These are phyloP conservation scores for Temnothorax curvispinosus DNA, from an alignment of 1,140 invertebrate species.

Conservation along the genomic window DNA sequence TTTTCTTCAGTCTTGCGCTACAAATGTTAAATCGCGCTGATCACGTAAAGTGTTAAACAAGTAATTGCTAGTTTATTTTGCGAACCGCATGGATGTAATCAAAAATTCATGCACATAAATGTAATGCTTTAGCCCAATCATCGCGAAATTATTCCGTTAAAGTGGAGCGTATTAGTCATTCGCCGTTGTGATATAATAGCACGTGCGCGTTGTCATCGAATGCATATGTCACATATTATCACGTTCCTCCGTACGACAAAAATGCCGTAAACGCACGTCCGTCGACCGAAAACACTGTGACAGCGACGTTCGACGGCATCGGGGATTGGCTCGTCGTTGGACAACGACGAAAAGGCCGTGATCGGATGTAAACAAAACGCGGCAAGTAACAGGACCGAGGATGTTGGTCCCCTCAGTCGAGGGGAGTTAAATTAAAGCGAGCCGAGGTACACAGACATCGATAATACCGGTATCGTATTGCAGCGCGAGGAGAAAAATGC, in stretches of 20 bases:
- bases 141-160: conserved; percentile 18
- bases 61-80: conserved; percentile 27
- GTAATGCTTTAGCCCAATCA: not conserved
- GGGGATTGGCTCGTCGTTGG: not conserved
- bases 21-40: not conserved
- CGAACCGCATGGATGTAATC: not conserved
- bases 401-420: not conserved
- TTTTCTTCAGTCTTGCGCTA: not conserved
- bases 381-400: not conserved
- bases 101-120: not conserved
- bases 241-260: not conserved
- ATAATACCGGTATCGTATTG: conserved; percentile 60
- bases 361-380: conserved; percentile 44
- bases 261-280: not conserved
- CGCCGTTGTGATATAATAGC: not conserved
- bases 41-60: not conserved
- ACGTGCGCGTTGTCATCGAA: not conserved
- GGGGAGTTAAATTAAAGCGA: conserved; percentile 44
- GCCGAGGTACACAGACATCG: conserved; percentile 44
- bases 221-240: not conserved
- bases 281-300: not conserved
- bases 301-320: not conserved
- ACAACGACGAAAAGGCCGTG: not conserved
- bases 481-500: conserved; percentile 40
- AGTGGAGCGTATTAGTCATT: conserved; percentile 25